phyloP scores from a whole-genome alignment of 2,797 vertebrate species.

The Arvicola amphibius region DNA sequence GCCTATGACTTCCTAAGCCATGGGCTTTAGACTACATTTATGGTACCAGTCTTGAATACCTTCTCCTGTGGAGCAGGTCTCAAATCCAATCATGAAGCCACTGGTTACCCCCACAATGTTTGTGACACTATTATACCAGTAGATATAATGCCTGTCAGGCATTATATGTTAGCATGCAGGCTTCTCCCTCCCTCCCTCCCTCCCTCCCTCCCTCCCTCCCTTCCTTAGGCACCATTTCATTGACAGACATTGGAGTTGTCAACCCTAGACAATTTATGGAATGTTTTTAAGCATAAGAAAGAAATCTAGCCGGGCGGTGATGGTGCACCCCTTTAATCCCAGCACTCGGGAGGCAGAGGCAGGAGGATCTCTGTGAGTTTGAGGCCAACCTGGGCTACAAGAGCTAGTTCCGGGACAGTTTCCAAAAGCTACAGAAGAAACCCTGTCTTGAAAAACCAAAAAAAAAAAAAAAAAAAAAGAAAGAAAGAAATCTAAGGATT shows the following conservation, averaged over 20 bases:
- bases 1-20: neutral
- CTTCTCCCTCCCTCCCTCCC: neutral
- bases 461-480: too few relatives aligned
- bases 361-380: too few relatives aligned
- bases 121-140: neutral
- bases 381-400: too few relatives aligned
- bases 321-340: too few relatives aligned
- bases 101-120: neutral
- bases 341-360: too few relatives aligned
- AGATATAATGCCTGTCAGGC: neutral
- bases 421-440: too few relatives aligned
- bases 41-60: neutral
- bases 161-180: neutral
- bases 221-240: slow-evolving; percentile 92
- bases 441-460: too few relatives aligned
- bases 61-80: neutral
- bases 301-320: too few relatives aligned
- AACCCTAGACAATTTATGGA: slow-evolving; percentile 93
- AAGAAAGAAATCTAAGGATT: slow-evolving; percentile 96
- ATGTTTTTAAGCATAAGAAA: slow-evolving; percentile 97
- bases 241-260: slow-evolving; percentile 93
- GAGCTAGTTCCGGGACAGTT: too few relatives aligned
- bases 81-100: neutral
- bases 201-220: neutral
- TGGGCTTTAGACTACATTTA: neutral